Conservation (phyloP, 1,140 invertebrate genomes). For the Sitophilus oryzae region DNA sequence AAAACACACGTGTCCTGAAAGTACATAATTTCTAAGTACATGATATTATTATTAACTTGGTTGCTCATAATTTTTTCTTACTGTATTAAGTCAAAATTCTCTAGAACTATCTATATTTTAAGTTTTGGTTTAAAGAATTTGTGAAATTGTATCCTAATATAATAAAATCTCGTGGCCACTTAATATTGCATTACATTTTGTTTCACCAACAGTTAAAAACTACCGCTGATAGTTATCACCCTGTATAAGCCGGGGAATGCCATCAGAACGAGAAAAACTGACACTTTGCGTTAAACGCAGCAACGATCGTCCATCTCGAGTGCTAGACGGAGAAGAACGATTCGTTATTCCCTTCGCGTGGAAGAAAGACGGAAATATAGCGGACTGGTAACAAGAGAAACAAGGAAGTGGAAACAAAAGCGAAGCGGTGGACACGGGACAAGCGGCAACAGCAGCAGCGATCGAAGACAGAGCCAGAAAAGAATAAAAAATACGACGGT, state of each 20-base stretch:
- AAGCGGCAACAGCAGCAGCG: constrained; percentile 13
- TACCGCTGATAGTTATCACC: too few relatives aligned
- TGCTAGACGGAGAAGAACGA: constrained; percentile 12
- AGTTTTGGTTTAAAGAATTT: too few relatives aligned
- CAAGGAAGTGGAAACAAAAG: constrained; percentile 21
- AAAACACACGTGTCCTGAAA: too few relatives aligned
- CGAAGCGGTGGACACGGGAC: constrained; percentile 18
- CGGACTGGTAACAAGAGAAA: constrained; percentile 16
- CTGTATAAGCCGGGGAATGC: constrained; percentile 17
- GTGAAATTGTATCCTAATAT: too few relatives aligned
- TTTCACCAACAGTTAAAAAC: too few relatives aligned
- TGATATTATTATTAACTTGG: too few relatives aligned
- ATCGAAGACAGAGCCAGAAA: constrained; percentile 15
- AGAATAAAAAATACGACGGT: constrained; percentile 16
- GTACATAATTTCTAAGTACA: too few relatives aligned
- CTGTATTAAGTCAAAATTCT: too few relatives aligned
- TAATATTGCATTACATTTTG: too few relatives aligned
- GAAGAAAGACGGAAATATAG: constrained; percentile 1
- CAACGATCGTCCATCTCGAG: constrained; percentile 11
- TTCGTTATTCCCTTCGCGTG: constrained; percentile 4
- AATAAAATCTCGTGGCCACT: too few relatives aligned
- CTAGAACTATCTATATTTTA: too few relatives aligned
- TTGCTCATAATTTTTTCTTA: too few relatives aligned
- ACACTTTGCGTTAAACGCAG: constrained; percentile 15
- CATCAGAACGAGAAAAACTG: constrained; percentile 19